These are phyloP conservation scores for Acleris emargana DNA, from an alignment of 2,888 invertebrate genomes.

Conservation along the genomic window DNA sequence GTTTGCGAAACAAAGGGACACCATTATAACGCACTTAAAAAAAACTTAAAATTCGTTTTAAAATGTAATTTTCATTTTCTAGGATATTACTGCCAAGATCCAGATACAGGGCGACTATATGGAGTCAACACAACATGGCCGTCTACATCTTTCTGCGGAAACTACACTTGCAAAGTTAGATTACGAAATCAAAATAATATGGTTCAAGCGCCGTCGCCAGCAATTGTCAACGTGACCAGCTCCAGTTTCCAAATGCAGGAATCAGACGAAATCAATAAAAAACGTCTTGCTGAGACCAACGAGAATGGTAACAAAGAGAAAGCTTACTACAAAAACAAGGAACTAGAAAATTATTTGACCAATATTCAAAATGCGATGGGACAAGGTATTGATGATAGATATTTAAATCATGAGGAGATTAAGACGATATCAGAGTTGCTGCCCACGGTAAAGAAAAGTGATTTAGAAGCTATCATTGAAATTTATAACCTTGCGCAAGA, in stretches of 20 bases:
- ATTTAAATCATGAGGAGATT: constrained; percentile 67
- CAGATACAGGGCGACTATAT: constrained; percentile 69
- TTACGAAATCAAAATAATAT: constrained; percentile 47
- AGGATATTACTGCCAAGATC: constrained; percentile 75
- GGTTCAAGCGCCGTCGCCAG: constrained; percentile 48
- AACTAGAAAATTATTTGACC: not conserved
- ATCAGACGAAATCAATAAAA: not conserved
- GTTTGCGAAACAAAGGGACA: too few relatives aligned
- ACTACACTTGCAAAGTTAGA: constrained; percentile 71
- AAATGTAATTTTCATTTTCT: constrained; percentile 48
- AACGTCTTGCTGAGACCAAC: not conserved
- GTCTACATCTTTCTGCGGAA: constrained; percentile 71
- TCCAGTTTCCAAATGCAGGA: not conserved
- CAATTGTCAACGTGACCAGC: constrained; percentile 45
- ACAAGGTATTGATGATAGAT: constrained; percentile 53
- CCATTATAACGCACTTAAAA: too few relatives aligned
- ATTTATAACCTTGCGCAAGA: constrained; percentile 75
- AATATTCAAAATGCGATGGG: constrained; percentile 14
- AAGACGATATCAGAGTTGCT: constrained; percentile 62
- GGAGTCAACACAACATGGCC: constrained; percentile 70
- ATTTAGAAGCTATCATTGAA: constrained; percentile 72
- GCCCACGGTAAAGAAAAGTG: constrained; percentile 69
- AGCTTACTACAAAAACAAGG: not conserved
- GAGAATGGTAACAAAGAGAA: not conserved
- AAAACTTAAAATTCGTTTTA: too few relatives aligned